Conservation (phyloP, 2,888 invertebrate genomes). For the Cheilosia variabilis region DNA sequence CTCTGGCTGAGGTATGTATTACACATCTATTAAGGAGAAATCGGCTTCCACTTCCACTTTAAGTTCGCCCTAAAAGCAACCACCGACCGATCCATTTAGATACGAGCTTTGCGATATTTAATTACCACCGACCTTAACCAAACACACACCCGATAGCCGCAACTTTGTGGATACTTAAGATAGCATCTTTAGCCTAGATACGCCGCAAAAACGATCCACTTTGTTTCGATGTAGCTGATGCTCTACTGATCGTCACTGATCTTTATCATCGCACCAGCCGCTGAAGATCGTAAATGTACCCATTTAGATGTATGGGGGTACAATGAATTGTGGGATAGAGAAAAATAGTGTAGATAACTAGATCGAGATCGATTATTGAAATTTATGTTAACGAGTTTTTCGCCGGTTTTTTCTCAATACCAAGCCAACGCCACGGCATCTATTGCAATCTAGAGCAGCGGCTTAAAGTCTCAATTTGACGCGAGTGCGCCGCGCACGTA, state of each 20-base stretch:
- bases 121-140: conserved; percentile 12
- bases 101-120: conserved; percentile 7
- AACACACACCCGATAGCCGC: conserved; percentile 46
- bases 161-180: conserved; percentile 57
- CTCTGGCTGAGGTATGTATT: conserved; percentile 42
- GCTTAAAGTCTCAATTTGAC: conserved; percentile 65
- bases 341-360: conserved; percentile 51
- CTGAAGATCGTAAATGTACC: conserved; percentile 33
- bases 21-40: conserved; percentile 38
- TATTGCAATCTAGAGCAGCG: conserved; percentile 44
- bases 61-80: conserved; percentile 40
- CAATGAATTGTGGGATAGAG: conserved; percentile 30
- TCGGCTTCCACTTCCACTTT: neutral
- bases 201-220: conserved; percentile 48
- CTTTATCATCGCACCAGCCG: conserved; percentile 59
- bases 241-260: conserved; percentile 60
- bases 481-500: conserved; percentile 50
- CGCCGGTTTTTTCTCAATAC: conserved; percentile 9
- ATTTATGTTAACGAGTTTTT: conserved; percentile 73
- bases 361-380: conserved; percentile 73
- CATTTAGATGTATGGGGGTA: conserved; percentile 6
- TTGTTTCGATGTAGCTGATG: conserved; percentile 35
- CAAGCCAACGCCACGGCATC: conserved; percentile 19
- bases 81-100: conserved; percentile 52
- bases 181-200: conserved; percentile 45